Percentiles rank a stretch among this genome's conserved stretches.
Conservation (phyloP, 2,113 vertebrate genomes). For the Gasterosteus nipponicus region DNA sequence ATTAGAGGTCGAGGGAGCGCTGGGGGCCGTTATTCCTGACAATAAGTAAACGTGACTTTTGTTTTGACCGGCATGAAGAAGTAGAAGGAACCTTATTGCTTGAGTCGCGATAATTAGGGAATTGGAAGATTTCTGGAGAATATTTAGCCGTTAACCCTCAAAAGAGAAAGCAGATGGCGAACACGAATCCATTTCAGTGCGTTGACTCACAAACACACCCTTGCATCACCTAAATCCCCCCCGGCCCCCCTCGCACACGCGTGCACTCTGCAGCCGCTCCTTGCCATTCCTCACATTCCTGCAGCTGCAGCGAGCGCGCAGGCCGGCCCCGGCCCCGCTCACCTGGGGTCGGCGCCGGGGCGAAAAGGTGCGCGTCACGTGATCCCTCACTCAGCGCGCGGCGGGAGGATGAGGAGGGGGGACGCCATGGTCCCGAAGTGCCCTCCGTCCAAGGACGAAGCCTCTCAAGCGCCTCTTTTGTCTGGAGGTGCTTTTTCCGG, state of each 20-base stretch:
- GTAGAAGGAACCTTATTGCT: no score
- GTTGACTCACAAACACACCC: not conserved
- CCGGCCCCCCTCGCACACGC: not conserved
- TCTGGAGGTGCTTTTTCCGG: not conserved
- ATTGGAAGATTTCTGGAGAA: no score
- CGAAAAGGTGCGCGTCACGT: conserved; percentile 1
- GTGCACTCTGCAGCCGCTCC: not conserved
- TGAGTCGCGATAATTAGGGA: no score
- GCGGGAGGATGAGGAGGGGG: not conserved
- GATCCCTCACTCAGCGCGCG: conserved; percentile 9
- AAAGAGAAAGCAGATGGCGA: not conserved
- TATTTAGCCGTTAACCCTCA: not conserved
- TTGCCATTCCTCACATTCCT: conserved; percentile 52
- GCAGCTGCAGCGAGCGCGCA: conserved; percentile 22
- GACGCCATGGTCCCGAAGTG: not conserved
- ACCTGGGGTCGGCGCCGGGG: conserved; percentile 37
- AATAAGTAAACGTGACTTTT: no score
- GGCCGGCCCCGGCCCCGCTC: conserved; percentile 15
- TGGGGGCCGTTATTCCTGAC: not conserved
- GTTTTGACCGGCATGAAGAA: no score
- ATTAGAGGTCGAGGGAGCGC: not conserved
- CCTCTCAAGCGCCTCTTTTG: not conserved
- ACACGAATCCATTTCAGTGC: no score
- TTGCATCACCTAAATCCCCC: not conserved
- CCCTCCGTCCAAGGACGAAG: not conserved